Evolutionary conservation across 2,113 vertebrate genomes (phyloP), one percentile per base, ranked within the genome.

Genomic region (Scortum barcoo): DNA sequence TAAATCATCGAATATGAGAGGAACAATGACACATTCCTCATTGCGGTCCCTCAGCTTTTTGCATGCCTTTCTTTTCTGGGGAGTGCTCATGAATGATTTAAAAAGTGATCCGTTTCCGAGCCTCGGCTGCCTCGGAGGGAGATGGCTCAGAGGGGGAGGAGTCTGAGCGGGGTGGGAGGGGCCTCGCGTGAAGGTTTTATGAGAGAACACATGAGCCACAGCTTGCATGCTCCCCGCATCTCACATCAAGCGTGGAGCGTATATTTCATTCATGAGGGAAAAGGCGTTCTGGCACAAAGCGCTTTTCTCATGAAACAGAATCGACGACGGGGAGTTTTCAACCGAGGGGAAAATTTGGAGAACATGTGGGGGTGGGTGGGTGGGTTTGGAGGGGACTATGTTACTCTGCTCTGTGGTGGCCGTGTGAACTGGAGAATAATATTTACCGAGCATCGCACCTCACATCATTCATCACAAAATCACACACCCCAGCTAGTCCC

Each of bases 61-160:
- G 90, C 89, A 75, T 85, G 90, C 83, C 92, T 89, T 90, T 93
- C 91, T 88, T 91, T 91, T 86, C 85, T 51, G 79, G 78, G 75
- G 83, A 89, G 87, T 66, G 80, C 83, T 92, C 92, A 92, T 94
- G 92, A 94, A 94, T 93, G 93, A 93, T 92, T 93, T 94, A 92
- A 91, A 91, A 93, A 93, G 92, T 80, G 87, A 93, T 94, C 92
- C 53, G 89, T 93, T 93, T 91, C 86, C 4, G 80, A 84, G 91
- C 61, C 75, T 71, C 58, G 7, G 78, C 86, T 81, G 83, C 84
- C 87, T 87, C 40, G 1, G 28, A 86, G 80, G 87, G 63, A 84
- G 86, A 83, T 65, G 76, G 81, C 81, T 56, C 69, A 0, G 57
- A 54, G 71, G 76, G 76, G 91, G 91, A 79, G 90, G 92, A 88